phyloP scores from a whole-genome alignment of 1,140 invertebrate genomes.

The Euschistus heros region DNA sequence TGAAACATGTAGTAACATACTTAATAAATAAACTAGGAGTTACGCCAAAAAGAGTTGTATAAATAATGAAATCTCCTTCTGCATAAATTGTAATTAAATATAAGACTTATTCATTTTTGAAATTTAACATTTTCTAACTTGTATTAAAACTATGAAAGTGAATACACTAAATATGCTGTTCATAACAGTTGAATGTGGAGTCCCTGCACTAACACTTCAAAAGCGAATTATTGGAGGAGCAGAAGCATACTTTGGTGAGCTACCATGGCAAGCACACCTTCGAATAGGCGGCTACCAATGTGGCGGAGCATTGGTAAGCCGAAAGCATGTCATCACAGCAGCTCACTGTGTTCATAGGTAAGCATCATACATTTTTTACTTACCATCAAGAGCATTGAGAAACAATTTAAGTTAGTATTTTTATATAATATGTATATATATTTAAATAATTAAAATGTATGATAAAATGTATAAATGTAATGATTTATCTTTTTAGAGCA shows the following conservation, averaged over 20 bases:
- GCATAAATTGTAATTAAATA: too few species aligned
- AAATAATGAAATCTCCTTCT: too few species aligned
- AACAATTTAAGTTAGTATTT: background rate
- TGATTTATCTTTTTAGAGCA: conserved; percentile 39
- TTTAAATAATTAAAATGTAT: background rate
- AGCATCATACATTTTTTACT: background rate
- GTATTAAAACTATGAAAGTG: too few species aligned
- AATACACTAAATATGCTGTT: too few species aligned
- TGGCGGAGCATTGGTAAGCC: conserved; percentile 54
- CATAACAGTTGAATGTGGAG: conserved; percentile 45
- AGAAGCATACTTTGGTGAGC: conserved; percentile 60
- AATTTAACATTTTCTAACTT: too few species aligned
- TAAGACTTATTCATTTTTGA: too few species aligned
- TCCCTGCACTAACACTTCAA: conserved; percentile 47
- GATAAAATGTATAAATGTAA: conserved; percentile 15
- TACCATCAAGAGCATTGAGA: background rate
- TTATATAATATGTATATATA: background rate
- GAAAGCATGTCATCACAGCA: conserved; percentile 53
- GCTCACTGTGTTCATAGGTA: conserved; percentile 60
- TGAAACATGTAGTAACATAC: too few species aligned
- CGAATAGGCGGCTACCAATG: conserved; percentile 71
- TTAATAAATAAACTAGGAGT: too few species aligned
- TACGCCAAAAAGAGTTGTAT: too few species aligned
- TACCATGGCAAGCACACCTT: conserved; percentile 77
- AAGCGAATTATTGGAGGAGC: conserved; percentile 68